Evolutionary conservation across 2,888 invertebrate species (phyloP).

Genomic region (Drosophila paranaensis): DNA sequence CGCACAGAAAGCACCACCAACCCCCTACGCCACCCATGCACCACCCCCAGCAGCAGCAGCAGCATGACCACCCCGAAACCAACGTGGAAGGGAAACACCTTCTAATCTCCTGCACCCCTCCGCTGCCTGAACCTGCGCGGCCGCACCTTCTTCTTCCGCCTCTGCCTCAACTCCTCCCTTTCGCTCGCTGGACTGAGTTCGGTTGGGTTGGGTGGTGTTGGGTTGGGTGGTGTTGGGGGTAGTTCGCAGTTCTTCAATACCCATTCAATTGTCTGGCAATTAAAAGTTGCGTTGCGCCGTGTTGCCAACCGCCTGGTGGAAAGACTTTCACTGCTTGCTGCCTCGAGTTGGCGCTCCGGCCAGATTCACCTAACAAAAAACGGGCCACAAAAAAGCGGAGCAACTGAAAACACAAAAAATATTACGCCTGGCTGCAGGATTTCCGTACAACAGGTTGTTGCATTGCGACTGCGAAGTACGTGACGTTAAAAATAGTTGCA

Average conservation of each 20-base stretch:
- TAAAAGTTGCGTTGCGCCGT: conserved; percentile 67
- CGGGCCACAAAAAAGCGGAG: conserved; percentile 13
- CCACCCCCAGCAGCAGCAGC: conserved; percentile 6
- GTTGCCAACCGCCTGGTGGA: conserved; percentile 41
- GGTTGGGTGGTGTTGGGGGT: conserved; percentile 8
- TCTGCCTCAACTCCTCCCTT: neutral
- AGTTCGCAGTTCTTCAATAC: conserved; percentile 28
- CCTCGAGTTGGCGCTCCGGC: conserved; percentile 26
- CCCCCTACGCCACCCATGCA: conserved; percentile 17
- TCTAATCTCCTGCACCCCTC: conserved; percentile 50
- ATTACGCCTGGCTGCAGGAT: conserved; percentile 59
- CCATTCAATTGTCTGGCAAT: conserved; percentile 72
- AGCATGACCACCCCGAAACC: conserved; percentile 18
- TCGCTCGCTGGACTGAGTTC: neutral
- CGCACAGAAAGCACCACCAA: conserved; percentile 24
- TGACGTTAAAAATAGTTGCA: conserved; percentile 75
- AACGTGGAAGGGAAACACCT: conserved; percentile 43
- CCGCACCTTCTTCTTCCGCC: conserved; percentile 41
- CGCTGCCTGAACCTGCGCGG: conserved; percentile 25
- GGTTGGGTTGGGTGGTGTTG: neutral
- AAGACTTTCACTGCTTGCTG: conserved; percentile 64
- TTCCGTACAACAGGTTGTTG: conserved; percentile 75
- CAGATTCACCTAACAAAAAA: conserved; percentile 22
- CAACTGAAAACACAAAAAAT: conserved; percentile 27
- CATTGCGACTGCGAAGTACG: conserved; percentile 62